Evolutionary conservation across 2,888 invertebrate genomes (phyloP).

Genomic region (Volucella bombylans): DNA sequence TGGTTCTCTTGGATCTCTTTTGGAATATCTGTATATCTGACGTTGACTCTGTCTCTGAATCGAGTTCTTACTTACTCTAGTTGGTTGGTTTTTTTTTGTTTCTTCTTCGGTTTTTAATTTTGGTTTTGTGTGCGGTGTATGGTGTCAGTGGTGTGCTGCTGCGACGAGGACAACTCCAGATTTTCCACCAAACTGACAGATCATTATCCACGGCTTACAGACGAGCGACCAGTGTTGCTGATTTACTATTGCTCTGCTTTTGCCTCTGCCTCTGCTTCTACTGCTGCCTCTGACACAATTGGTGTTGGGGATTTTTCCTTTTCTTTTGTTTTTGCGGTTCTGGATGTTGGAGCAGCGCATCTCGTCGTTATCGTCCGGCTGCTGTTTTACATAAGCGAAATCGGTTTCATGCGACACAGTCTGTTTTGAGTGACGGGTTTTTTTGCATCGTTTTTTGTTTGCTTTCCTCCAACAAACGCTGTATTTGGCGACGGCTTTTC

Average conservation of each 20-base stretch:
- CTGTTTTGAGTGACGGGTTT: conserved; percentile 69
- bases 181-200: conserved; percentile 72
- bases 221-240: background rate
- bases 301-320: conserved; percentile 46
- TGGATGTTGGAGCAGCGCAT: conserved; percentile 65
- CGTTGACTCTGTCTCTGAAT: no score
- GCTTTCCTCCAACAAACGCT: background rate
- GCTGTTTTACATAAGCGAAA: conserved; percentile 72
- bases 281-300: background rate
- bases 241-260: conserved; percentile 21
- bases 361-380: conserved; percentile 62
- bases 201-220: conserved; percentile 67
- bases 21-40: no score
- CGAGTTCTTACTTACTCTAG: no score
- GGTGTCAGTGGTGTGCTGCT: conserved; percentile 55
- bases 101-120: conserved; percentile 20
- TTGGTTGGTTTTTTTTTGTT: background rate
- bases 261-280: background rate
- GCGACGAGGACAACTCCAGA: conserved; percentile 70
- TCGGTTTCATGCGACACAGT: conserved; percentile 73
- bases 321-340: conserved; percentile 59
- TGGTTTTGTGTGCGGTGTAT: conserved; percentile 15
- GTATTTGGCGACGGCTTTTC: conserved; percentile 31
- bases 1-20: conserved; percentile 2
- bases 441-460: conserved; percentile 38